These are phyloP conservation scores for Gavialis gangeticus DNA, from an alignment of 2,113 vertebrate species.

Conservation along the genomic window DNA sequence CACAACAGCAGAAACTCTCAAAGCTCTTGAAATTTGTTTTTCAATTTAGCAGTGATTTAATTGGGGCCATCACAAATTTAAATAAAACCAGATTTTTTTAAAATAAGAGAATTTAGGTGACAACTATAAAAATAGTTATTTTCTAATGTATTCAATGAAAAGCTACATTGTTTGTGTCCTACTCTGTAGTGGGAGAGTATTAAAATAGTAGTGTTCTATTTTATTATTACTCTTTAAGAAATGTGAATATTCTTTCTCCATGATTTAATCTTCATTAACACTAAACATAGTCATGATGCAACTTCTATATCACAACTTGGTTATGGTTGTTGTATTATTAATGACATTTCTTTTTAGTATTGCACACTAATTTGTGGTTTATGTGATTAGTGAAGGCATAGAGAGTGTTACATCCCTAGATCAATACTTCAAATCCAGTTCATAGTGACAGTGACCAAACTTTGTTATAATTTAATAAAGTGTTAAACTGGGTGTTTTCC, in stretches of 20 bases:
- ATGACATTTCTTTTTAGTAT: not conserved
- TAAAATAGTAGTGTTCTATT: not conserved
- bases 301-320: not conserved
- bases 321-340: not conserved
- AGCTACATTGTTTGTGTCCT: not conserved
- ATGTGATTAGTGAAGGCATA: not conserved
- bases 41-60: slow-evolving; percentile 36
- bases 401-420: not conserved
- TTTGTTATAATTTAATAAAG: not conserved
- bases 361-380: not conserved
- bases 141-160: not conserved
- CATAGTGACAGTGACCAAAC: not conserved
- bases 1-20: not conserved
- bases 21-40: slow-evolving; percentile 24
- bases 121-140: not conserved
- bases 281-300: not conserved
- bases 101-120: not conserved
- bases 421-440: not conserved
- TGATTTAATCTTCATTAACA: not conserved
- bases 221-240: not conserved
- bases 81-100: not conserved
- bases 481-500: not conserved
- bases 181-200: not conserved
- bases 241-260: not conserved
- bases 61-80: not conserved